Conservation (phyloP, 2,888 invertebrate genomes). For the Melolontha melolontha region DNA sequence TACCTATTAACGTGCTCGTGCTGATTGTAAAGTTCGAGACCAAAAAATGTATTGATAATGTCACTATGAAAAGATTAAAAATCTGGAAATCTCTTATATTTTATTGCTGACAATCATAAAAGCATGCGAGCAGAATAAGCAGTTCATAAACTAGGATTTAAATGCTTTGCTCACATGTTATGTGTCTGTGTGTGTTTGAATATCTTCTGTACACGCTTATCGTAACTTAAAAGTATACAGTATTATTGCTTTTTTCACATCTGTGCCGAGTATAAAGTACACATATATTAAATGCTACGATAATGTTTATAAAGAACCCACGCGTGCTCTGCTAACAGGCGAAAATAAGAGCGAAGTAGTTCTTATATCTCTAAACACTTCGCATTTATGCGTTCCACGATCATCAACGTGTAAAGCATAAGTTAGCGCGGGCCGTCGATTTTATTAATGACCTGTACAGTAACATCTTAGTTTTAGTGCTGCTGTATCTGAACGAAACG, state of each 20-base stretch:
- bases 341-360: background rate
- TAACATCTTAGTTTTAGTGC: conserved; percentile 14
- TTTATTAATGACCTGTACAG: conserved; percentile 8
- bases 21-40: too few species aligned
- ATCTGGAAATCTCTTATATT: too few species aligned
- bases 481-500: background rate
- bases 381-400: background rate
- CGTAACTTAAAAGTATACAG: conserved; percentile 7
- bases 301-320: conserved; percentile 7
- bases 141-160: conserved; percentile 59
- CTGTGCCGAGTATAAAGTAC: background rate
- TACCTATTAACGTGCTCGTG: too few species aligned
- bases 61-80: too few species aligned
- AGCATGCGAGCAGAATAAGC: conserved; percentile 46
- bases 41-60: too few species aligned
- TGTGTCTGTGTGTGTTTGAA: conserved; percentile 25
- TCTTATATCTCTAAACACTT: background rate
- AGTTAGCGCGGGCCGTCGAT: background rate
- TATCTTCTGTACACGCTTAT: background rate
- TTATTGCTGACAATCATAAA: background rate
- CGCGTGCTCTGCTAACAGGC: background rate
- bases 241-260: conserved; percentile 7
- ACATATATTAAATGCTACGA: conserved; percentile 17
- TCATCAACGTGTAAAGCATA: background rate
- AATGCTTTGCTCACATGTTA: conserved; percentile 47